Base-by-base conservation (phyloP, 1,140 invertebrate species). In the Gonatopus flavifemur region DNA sequence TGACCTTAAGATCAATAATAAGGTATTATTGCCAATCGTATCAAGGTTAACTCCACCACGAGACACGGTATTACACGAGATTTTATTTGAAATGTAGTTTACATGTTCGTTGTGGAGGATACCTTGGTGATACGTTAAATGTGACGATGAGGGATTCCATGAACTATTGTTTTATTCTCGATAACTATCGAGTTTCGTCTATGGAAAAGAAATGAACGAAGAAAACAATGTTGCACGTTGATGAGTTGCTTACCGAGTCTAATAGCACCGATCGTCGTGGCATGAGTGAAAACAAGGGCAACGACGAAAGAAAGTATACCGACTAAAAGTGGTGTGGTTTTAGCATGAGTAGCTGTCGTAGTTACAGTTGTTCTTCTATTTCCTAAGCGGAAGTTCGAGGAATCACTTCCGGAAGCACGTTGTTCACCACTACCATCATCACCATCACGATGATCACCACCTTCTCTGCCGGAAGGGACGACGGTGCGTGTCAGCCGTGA, bases 401-500 rank as follows among this genome's bases (percentile, higher is more conserved):
- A 35, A 37, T 32, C 45, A 56, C 51, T 52, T 46, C 58, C 55
- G 49, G 57, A 46, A 55, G 41, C 49, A 37, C 31, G 50, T n/a
- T n/a, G n/a, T 54, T 49, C 49, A 59, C 54, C 45, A 55, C 62
- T n/a, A n/a, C n/a, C n/a, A n/a, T n/a, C n/a, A n/a, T n/a, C n/a
- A n/a, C n/a, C n/a, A n/a, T n/a, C n/a, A n/a, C n/a, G n/a, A n/a
- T n/a, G n/a, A n/a, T n/a, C n/a, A n/a, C n/a, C n/a, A n/a, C n/a
- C n/a, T n/a, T n/a, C n/a, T n/a, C n/a, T n/a, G n/a, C n/a, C 64
- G 53, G 56, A 64, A 55, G 54, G 55, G 57, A 49, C n/a, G n/a
- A n/a, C 52, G 63, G 60, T 63, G 69, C 66, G 59, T 55, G 59
- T 62, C 65, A 57, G 61, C 54, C 58, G 59, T 60, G 67, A 54